These are phyloP conservation scores for Cephalophus harveyi DNA, from an alignment of 2,113 vertebrate species.

Conservation along the genomic window DNA sequence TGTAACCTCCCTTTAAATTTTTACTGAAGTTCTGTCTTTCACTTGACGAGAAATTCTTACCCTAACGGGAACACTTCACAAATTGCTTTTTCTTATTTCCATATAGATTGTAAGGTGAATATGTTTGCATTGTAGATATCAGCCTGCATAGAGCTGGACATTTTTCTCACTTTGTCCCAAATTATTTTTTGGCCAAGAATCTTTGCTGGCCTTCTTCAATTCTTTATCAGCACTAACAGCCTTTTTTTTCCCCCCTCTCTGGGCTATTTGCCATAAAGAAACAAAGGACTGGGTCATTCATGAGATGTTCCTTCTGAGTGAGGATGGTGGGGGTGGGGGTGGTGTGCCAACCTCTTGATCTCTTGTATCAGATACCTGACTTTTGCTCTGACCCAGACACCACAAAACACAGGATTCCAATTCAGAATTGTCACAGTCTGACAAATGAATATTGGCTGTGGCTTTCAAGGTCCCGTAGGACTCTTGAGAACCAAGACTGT, in stretches of 20 bases:
- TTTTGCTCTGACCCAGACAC: neutral
- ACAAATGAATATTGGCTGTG: neutral
- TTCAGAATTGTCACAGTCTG: neutral
- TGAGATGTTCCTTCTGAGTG: neutral
- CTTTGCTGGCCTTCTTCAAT: neutral
- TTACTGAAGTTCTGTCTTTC: neutral
- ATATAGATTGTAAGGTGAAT: neutral
- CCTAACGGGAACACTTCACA: neutral
- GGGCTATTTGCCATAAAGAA: neutral
- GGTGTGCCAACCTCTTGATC: neutral
- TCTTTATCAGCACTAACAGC: neutral
- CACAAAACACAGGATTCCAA: neutral
- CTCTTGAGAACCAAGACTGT: neutral
- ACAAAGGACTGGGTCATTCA: neutral
- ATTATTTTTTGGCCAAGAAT: neutral
- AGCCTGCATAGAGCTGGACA: neutral
- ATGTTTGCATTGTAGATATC: neutral
- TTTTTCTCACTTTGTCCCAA: neutral
- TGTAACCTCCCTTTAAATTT: neutral
- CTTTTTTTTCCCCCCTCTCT: fast-evolving
- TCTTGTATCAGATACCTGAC: neutral
- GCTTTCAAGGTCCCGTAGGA: neutral
- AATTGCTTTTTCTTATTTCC: constrained; percentile 3
- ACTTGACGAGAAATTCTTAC: neutral
- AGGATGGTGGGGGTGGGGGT: neutral